Percentiles rank a stretch among this genome's conserved stretches.
Conservation (phyloP, 2,888 invertebrate species). For the Hofmannophila pseudospretella region DNA sequence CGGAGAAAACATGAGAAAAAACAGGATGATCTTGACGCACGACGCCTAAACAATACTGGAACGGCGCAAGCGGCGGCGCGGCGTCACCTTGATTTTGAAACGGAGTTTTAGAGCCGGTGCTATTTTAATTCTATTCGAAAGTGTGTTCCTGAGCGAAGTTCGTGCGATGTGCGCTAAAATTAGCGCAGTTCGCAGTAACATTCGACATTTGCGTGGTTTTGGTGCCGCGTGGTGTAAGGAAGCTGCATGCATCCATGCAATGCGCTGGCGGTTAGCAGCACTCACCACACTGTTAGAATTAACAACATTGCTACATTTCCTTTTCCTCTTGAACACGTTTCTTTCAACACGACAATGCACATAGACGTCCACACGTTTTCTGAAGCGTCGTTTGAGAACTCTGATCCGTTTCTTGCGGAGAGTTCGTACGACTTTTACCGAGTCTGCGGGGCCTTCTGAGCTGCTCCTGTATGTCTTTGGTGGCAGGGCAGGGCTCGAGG, state of each 20-base stretch:
- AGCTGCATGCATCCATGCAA: conserved; percentile 59
- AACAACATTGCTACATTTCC: conserved; percentile 39
- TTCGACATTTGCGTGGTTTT: conserved; percentile 10
- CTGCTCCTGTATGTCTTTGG: conserved; percentile 72
- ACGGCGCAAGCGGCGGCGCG: conserved; percentile 62
- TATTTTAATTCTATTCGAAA: conserved; percentile 70
- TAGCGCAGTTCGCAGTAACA: conserved; percentile 37
- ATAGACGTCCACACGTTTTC: conserved; percentile 66
- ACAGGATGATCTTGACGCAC: conserved; percentile 50
- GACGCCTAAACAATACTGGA: conserved; percentile 55
- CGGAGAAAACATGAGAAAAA: conserved; percentile 30
- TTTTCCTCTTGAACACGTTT: conserved; percentile 43
- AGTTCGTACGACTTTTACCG: conserved; percentile 57
- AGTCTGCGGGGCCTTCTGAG: conserved; percentile 69
- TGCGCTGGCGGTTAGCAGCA: conserved; percentile 57
- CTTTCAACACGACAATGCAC: conserved; percentile 63
- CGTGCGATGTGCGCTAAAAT: conserved; percentile 57
- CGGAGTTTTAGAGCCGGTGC: conserved; percentile 61
- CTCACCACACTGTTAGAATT: conserved; percentile 74
- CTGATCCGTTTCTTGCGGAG: conserved; percentile 52
- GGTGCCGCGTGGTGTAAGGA: conserved; percentile 15
- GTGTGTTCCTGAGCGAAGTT: conserved; percentile 65
- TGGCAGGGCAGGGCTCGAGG: conserved; percentile 80
- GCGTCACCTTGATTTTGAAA: conserved; percentile 77
- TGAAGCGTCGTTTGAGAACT: conserved; percentile 57